A percentile compares a stretch with the other conserved stretches of the same genome.
These are phyloP conservation scores for Calameuta pallipes DNA, from an alignment of 2,888 invertebrate genomes.

Conservation along the genomic window DNA sequence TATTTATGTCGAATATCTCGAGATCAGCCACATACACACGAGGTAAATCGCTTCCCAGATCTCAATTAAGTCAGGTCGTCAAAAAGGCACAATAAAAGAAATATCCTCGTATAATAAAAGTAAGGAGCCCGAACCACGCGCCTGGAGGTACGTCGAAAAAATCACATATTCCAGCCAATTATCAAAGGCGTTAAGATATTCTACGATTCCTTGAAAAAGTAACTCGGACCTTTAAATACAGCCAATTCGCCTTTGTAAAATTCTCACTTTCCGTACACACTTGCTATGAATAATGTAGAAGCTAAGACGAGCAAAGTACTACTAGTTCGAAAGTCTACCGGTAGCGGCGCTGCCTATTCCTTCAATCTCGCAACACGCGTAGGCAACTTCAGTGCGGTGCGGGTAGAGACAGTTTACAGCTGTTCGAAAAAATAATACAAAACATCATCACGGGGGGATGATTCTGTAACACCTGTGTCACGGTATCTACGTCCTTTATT, in stretches of 20 bases:
- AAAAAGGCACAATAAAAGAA: not conserved
- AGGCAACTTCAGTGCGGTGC: not conserved
- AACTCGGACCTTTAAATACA: conserved; percentile 50
- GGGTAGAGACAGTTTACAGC: not conserved
- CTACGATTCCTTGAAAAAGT: conserved; percentile 52
- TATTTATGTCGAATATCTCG: not conserved
- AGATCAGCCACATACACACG: not conserved
- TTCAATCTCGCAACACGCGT: not conserved
- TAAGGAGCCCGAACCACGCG: not conserved
- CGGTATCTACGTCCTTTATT: not conserved
- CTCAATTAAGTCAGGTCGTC: not conserved
- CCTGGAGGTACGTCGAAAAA: not conserved
- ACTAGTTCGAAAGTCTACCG: not conserved
- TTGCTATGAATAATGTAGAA: not conserved
- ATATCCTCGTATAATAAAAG: not conserved
- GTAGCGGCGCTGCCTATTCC: not conserved
- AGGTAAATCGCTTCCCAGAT: not conserved
- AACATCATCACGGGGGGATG: not conserved
- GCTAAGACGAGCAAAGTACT: not conserved
- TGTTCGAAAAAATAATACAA: not conserved
- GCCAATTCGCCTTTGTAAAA: conserved; percentile 30
- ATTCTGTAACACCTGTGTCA: not conserved
- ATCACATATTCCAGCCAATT: conserved; percentile 34
- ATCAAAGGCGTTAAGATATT: conserved; percentile 59
- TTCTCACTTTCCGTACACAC: not conserved